Base-by-base conservation (phyloP, 1,140 invertebrate species). In the Scaptomyza graminum region DNA sequence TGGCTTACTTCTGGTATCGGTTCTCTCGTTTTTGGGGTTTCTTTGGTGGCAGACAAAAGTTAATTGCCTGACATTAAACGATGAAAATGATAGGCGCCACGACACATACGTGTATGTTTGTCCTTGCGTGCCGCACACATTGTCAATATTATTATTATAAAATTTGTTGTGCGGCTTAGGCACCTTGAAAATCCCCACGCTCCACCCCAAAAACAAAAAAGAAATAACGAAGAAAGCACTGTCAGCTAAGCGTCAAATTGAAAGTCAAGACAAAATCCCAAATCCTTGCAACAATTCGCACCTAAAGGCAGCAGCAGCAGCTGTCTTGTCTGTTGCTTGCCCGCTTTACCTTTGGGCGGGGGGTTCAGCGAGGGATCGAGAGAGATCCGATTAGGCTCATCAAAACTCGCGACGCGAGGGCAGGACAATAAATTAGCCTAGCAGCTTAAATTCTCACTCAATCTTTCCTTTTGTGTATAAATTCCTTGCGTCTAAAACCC, bases 1-100 rank as follows among this genome's bases (percentile, higher is more conserved):
- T 22, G 18, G 28, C 28, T 31, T 31, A 31, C 28, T 28, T 13
- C 7, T 11, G 44, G 44, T 18, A 18, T 47, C 15, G 5, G 28
- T 31, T 31, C 7, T 31, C 5, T 47, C 31, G 37, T 25, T 11
- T 55, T 39, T 46, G 18, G 66, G 39, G 46, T 49, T 61, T 52
- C 50, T 71, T 50, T 72, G 39, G 46, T 46, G 54, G 54, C 68
- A 87, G 81, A 87, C 81, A 88, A 88, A 88, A 87, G 82, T 85
- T 85, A 85, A 85, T 85, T 85, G 82, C 82, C 82, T 81, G 78
- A 73, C 83, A 87, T 87, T 87, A 87, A 87, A 87, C 82, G 87
- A 87, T 85, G 83, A 76, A 75, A 87, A 87, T 75, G 63, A 72
- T 67, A 72, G 68, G 68, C 68, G 68, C 68, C 68, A 71, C 18